phyloP scores from a whole-genome alignment of 2,113 vertebrate genomes.

The Carollia perspicillata region DNA sequence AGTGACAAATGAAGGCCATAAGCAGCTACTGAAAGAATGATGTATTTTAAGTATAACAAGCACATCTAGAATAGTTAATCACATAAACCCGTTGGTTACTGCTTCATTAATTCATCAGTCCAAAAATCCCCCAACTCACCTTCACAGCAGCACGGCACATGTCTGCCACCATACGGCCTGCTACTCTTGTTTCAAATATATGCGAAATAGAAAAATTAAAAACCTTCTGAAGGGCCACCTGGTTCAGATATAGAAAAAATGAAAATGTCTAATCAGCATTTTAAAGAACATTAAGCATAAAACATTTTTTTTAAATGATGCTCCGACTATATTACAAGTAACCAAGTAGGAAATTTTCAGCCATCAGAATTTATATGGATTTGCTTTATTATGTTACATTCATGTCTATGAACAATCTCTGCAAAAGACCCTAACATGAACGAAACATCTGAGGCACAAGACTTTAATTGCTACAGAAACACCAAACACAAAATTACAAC shows the following conservation, averaged over 20 bases:
- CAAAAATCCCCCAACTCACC: slow-evolving; percentile 79
- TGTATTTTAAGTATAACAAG: not conserved
- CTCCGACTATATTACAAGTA: not conserved
- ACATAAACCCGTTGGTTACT: not conserved
- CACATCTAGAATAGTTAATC: not conserved
- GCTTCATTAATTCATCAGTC: not conserved
- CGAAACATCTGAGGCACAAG: not conserved
- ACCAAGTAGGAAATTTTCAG: not conserved
- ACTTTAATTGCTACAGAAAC: slow-evolving; percentile 18
- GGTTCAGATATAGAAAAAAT: slow-evolving; percentile 37
- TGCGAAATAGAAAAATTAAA: slow-evolving; percentile 97
- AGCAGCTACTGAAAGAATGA: not conserved
- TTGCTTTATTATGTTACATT: not conserved
- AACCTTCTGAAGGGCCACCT: slow-evolving; percentile 97
- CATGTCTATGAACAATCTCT: not conserved
- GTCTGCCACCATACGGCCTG: slow-evolving; percentile 97
- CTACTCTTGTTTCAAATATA: slow-evolving; percentile 98
- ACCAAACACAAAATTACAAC: not conserved
- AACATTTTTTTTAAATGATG: not conserved
- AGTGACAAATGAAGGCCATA: not conserved
- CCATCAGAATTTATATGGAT: not conserved
- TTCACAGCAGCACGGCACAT: slow-evolving; percentile 98
- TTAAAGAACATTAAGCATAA: not conserved
- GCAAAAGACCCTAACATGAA: not conserved
- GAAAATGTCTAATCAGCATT: not conserved